phyloP scores from a whole-genome alignment of 2,888 invertebrate genomes.

The Agrypnus murinus region DNA sequence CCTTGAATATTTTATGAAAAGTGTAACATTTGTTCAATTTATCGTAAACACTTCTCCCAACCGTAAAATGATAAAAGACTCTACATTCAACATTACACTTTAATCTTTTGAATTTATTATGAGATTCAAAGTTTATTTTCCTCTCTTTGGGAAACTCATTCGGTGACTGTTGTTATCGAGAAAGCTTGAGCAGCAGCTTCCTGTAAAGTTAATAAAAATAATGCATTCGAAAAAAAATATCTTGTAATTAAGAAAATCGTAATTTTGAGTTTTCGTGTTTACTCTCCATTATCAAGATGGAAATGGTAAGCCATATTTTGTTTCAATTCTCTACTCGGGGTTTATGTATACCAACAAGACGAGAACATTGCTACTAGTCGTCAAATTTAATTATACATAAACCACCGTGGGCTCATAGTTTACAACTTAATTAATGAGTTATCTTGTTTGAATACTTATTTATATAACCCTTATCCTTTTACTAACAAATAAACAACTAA shows the following conservation, averaged over 20 bases:
- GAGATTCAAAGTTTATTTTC: constrained; percentile 15
- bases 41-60: background rate
- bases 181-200: too few species aligned
- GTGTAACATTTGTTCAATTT: constrained; percentile 1
- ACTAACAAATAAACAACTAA: constrained; percentile 1
- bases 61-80: constrained; percentile 1
- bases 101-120: constrained; percentile 20
- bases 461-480: background rate
- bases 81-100: background rate
- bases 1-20: background rate
- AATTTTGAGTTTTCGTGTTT: background rate
- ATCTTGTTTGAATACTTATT: constrained; percentile 20
- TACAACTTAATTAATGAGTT: constrained; percentile 23
- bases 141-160: background rate
- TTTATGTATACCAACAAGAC: background rate
- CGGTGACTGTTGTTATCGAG: too few species aligned
- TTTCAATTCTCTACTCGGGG: background rate
- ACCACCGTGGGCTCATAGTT: constrained; percentile 13
- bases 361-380: constrained; percentile 12
- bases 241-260: too few species aligned
- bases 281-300: background rate
- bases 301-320: background rate
- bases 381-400: constrained; percentile 17
- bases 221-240: too few species aligned
- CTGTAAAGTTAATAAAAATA: too few species aligned